Evolutionary conservation across 1,140 invertebrate genomes (phyloP), one percentile per base, ranked within the genome.

Genomic region (Calosoma granatense): DNA sequence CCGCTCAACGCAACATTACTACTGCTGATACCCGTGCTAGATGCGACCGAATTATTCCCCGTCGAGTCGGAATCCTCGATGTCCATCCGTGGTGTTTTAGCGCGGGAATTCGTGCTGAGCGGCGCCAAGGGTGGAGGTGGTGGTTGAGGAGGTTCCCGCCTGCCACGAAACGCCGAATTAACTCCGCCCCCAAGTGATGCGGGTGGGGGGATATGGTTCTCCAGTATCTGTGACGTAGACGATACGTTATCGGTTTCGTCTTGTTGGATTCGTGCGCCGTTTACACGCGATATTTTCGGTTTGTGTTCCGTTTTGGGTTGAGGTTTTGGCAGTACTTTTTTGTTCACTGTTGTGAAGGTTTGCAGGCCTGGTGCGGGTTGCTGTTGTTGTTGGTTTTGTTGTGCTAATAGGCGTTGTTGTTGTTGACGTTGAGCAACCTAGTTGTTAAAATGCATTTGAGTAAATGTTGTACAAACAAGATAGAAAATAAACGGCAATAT

Each of bases 351-450:
- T 47, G 41, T 47, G 17, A 47, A 11, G 3, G 6, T 47, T 47
- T 47, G 41, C 4, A 47, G 3, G n/a, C 26, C 26, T 9, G 26
- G 26, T 36, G 6, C 60, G 64, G 59, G 64, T 67, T 65, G 59
- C 64, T 61, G 66, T 59, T 56, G 69, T 70, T 52, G 65, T 60
- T 56, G 66, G 63, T 22, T 60, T 61, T 78, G 80, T 61, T 81
- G 78, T 20, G 79, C 77, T 36, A 81, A 61, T 61, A 81, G 66
- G 66, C 75, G 73, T 60, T 79, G 77, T 59, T 80, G 78, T 60
- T 79, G 77, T 59, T 80, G 78, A 62, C 81, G 80, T 65, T 84
- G 79, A 57, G 77, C 79, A 58, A 83, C 80, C 81, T 83, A 63
- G 20, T 57, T 30, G 3, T 41, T 56, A 30, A 36, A n/a, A 36